phyloP scores from a whole-genome alignment of 2,888 invertebrate species.

The Notodromas monacha region DNA sequence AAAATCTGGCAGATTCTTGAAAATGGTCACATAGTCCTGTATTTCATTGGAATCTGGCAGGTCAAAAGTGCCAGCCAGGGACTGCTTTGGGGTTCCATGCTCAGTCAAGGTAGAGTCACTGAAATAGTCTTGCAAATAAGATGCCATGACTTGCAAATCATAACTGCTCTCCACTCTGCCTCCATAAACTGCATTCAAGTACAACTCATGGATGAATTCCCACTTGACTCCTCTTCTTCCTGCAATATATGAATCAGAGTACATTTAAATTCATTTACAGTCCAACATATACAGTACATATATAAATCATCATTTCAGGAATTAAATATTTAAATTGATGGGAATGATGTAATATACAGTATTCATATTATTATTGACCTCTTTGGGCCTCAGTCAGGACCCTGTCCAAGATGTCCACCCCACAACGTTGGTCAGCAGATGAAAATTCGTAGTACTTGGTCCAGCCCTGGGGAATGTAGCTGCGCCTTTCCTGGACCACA shows the following conservation, averaged over 20 bases:
- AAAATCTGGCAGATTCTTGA: constrained; percentile 31
- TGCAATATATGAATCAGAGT: too few relatives aligned
- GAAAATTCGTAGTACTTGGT: constrained; percentile 61
- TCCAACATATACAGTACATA: too few relatives aligned
- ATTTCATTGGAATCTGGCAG: background rate
- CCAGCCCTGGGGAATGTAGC: constrained; percentile 75
- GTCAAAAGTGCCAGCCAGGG: background rate
- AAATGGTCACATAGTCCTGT: constrained; percentile 30
- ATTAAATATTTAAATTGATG: too few relatives aligned
- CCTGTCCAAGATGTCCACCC: constrained; percentile 27
- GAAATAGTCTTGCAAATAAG: constrained; percentile 30
- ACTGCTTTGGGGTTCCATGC: background rate
- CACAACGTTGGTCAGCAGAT: constrained; percentile 40
- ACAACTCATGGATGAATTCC: constrained; percentile 39
- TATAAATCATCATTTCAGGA: too few relatives aligned
- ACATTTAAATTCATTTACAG: too few relatives aligned
- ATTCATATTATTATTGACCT: background rate
- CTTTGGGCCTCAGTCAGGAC: constrained; percentile 13
- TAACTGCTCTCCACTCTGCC: constrained; percentile 46
- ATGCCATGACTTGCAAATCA: constrained; percentile 30
- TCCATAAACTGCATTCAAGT: constrained; percentile 47
- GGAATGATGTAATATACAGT: too few relatives aligned
- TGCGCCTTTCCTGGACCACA: constrained; percentile 49
- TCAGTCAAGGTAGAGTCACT: constrained; percentile 11
- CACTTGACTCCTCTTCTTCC: constrained; percentile 27